Evolutionary conservation across 2,888 invertebrate species (phyloP), one percentile per base, ranked within the genome.

Genomic region (Epinotia ramella): DNA sequence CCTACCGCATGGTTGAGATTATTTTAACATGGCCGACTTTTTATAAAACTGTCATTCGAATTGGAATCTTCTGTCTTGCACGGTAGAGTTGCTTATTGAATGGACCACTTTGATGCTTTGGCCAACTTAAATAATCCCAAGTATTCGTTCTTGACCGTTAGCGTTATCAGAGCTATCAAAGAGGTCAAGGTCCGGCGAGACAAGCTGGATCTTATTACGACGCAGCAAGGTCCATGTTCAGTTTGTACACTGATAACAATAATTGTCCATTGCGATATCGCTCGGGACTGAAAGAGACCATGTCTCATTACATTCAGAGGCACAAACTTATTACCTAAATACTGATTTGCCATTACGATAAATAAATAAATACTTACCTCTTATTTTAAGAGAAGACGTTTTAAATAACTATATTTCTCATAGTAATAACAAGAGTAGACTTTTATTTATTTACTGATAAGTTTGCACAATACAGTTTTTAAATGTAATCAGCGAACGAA

Each of bases 161-260:
- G 20, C 46, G 64, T 64, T 46, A 64, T 64, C 64, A 62, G 46
- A 13, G 20, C 13, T 46, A 44, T 64, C 46, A 64, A 64, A 24
- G 64, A 64, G 64, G 46, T 64, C 64, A 64, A 64, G 64, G 64
- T 46, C 64, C 46, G 24, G 20, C 16, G 1, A 16, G 18, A 20
- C 13, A 20, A 46, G 16, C 20, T 64, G 46, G 44, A 64, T 6
- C 16, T 64, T 20, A 46, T n/a, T 24, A 4, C 12, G 4, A 46
- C 0, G 46, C 20, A 46, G 24, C 20, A 63, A 11, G 5, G 62
- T 63, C 62, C 1, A 40, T 18, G 18, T 40, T 40, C 3, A 3
- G 33, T 63, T 40, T 33, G 40, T 40, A 40, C 1, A 28, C 28
- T 20, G 28, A 24, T 24, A 60, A 24, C 12, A 60, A 16, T 16